Conservation (phyloP, 2,113 vertebrate genomes). For the Todiramphus saurophagus region DNA sequence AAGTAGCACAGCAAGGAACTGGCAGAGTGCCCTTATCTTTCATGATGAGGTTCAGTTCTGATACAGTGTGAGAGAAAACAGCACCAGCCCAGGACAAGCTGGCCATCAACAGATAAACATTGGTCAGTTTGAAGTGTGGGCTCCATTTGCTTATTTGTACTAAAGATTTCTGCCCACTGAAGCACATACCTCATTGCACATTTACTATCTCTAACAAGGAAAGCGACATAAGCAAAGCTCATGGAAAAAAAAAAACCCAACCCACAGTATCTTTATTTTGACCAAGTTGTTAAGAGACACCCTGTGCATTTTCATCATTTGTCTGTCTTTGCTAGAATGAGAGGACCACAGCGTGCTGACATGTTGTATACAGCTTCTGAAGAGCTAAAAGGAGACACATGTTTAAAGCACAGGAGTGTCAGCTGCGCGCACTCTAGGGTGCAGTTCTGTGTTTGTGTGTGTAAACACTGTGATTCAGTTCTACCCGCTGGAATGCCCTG, state of each 20-base stretch:
- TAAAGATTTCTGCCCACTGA: background rate
- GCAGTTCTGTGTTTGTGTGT: background rate
- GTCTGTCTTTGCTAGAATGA: background rate
- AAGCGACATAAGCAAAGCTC: background rate
- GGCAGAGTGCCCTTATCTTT: background rate
- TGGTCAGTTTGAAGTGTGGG: background rate
- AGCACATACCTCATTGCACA: background rate
- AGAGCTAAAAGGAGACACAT: background rate
- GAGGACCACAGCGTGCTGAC: fast-evolving
- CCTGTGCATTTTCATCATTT: background rate
- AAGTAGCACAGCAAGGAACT: background rate
- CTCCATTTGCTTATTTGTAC: background rate
- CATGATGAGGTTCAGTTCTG: background rate
- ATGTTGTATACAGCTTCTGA: background rate
- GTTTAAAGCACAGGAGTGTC: background rate
- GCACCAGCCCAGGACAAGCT: background rate
- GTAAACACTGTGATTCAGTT: background rate
- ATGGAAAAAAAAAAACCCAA: too few relatives aligned
- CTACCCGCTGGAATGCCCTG: background rate
- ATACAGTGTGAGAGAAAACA: background rate
- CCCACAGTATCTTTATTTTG: background rate
- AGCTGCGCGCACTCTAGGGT: fast-evolving
- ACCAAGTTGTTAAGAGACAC: background rate
- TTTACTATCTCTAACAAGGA: background rate
- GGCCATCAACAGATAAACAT: background rate